phyloP scores from a whole-genome alignment of 2,113 vertebrate species.

The Oryzias woworae region DNA sequence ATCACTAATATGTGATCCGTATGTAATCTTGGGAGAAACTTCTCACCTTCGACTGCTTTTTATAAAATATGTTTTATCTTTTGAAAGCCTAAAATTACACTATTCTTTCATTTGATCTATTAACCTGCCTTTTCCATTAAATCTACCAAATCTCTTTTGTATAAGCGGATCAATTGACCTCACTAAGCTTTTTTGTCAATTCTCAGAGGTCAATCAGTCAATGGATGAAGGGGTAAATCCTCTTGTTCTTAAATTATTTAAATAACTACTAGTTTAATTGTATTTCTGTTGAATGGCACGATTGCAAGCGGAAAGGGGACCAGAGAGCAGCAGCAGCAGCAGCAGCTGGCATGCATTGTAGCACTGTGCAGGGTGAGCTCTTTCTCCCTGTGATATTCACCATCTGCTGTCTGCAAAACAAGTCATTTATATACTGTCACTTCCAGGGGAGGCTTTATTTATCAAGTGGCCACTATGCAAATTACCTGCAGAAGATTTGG shows the following conservation, averaged over 20 bases:
- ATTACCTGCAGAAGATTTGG: slow-evolving; percentile 72
- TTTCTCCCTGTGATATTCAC: slow-evolving; percentile 83
- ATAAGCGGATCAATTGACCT: slow-evolving; percentile 54
- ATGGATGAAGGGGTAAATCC: slow-evolving; percentile 51
- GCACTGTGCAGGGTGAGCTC: slow-evolving; percentile 70
- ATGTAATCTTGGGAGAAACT: slow-evolving; percentile 45
- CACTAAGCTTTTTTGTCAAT: slow-evolving; percentile 53
- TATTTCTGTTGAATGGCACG: slow-evolving; percentile 63
- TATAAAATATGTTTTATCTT: slow-evolving; percentile 23
- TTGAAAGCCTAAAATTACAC: slow-evolving; percentile 20
- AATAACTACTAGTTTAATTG: slow-evolving; percentile 53
- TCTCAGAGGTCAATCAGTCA: slow-evolving; percentile 48
- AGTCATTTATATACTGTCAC: slow-evolving; percentile 86
- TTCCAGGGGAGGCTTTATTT: slow-evolving; percentile 80
- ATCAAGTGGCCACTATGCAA: slow-evolving; percentile 86
- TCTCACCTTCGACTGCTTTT: slow-evolving; percentile 41
- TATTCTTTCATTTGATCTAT: not conserved
- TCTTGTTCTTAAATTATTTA: slow-evolving; percentile 68
- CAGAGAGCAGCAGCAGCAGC: slow-evolving; percentile 59
- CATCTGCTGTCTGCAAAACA: slow-evolving; percentile 95
- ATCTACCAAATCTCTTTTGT: not conserved
- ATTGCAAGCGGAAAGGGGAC: slow-evolving; percentile 60
- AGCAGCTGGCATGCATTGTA: slow-evolving; percentile 88
- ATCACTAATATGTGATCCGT: slow-evolving; percentile 46
- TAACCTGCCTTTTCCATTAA: not conserved